Base-by-base conservation (phyloP, 2,797 vertebrate genomes). In the Thunnus albacares region DNA sequence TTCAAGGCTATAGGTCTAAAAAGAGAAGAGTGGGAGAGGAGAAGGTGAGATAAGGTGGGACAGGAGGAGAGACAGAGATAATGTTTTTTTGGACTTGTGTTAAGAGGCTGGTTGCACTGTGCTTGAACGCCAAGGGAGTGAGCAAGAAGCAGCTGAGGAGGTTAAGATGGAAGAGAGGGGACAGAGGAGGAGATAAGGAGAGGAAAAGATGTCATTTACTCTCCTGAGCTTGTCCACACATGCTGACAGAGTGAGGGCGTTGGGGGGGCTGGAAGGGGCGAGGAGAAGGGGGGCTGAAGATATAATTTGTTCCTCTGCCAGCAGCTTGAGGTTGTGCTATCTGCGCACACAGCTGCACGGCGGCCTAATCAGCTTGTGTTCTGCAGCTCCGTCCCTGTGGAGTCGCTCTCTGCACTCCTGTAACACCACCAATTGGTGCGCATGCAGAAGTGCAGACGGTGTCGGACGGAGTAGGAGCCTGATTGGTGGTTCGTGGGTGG, bases 271-370 rank as follows among this genome's bases (percentile, higher is more conserved):
- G 45, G 22, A 1, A 43, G 66, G 49, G 66, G 26, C 13, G 41
- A 47, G 78, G 64, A 75, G 71, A 41, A 49, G 35, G 72, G 28
- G 5, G 28, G 28, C 64, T 83, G 80, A 49, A 89, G 86, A 89
- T 87, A 79, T 87, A 62, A 88, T 81, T 83, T 89, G 73, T 73
- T 83, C 81, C 73, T 86, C 75, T 74, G 82, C 85, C 88, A 80
- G 81, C 30, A 90, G 86, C 85, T 85, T 65, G 67, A 85, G 83
- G 84, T 92, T 69, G 70, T 70, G 77, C 88, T 92, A 92, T 94
- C 91, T 64, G 83, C 43, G 8, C 74, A 2, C 76, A 79, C 92
- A 94, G 93, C 88, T 90, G 90, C 56, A 78, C 26, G 6, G 62
- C 45, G 10, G 71, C 77, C 76, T 89, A 91, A 93, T 91, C 86